Evolutionary conservation across 2,797 vertebrate species (phyloP), one percentile per base, ranked within the genome.

Genomic region (Pitangus sulphuratus): DNA sequence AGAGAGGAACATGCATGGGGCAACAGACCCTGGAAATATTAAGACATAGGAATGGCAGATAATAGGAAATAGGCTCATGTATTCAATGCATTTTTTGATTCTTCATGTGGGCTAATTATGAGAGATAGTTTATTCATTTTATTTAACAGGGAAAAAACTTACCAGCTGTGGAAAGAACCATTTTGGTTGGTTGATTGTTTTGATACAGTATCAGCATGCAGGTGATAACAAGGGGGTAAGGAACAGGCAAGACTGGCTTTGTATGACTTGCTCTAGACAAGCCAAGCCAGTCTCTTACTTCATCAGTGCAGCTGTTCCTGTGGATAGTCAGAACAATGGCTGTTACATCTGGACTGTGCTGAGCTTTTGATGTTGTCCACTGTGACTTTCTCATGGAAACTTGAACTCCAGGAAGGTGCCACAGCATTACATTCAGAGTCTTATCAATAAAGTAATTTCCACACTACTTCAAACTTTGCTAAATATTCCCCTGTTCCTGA

Each of bases 301-400:
- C 40, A 8, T 7, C 4, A 7, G 62, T 39, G 65, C 65, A 72
- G 65, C 44, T 62, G 42, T 7, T 16, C 54, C 15, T 42, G 26
- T 40, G 42, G 8, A 18, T 8, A 39, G 14, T 6, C 35, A 31
- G 25, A 44, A 35, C 54, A 26, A 7, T 7, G 50, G 25, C 65
- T 84, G 25, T 25, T 35, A 3, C n/a, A 4, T 13, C 25, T 54
- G 69, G 21, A 4, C 45, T 40, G 25, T 48, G 24, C 47, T 61
- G n/a, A 65, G 31, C 62, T 70, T 64, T n/a, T 24, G 4, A 3
- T 24, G 3, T 33, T 10, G 31, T 25, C 31, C 53, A 28, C 39
- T 47, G 11, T 0, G 0, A 24, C 33, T 18, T 53, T 31, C 11
- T 33, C 28, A 8, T 16, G 44, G 42, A 47, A 39, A 40, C 51